A percentile compares a stretch with the other conserved stretches of the same genome.
phyloP scores from a whole-genome alignment of 2,113 vertebrate species.

The Poicephalus gulielmi region DNA sequence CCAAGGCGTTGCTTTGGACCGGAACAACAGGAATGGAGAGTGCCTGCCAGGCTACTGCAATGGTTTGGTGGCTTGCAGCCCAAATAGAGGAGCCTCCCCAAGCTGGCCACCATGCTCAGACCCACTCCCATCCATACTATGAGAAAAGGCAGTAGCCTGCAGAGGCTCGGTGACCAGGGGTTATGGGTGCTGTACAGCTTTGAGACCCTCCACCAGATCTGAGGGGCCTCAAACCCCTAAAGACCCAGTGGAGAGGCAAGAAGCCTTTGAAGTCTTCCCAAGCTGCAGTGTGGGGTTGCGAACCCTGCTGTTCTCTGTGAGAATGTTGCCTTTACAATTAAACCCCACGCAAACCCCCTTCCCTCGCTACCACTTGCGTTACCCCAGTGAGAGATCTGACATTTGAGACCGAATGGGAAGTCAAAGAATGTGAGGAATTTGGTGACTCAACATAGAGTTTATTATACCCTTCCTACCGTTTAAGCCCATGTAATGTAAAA shows the following conservation, averaged over 20 bases:
- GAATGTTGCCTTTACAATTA: constrained; percentile 59
- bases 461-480: constrained; percentile 53
- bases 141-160: background rate
- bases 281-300: background rate
- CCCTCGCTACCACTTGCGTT: constrained; percentile 51
- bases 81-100: background rate
- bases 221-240: background rate
- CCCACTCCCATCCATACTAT: background rate
- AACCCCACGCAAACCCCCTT: constrained; percentile 43
- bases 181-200: background rate
- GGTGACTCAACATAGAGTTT: constrained; percentile 81
- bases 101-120: background rate
- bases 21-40: background rate
- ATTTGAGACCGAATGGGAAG: constrained; percentile 78
- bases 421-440: constrained; percentile 86
- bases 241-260: background rate
- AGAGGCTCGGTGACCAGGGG: background rate
- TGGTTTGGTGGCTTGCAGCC: background rate
- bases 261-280: constrained; percentile 8
- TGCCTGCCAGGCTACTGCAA: background rate
- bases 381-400: constrained; percentile 71
- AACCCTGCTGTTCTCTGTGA: constrained; percentile 18
- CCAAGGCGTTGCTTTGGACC: background rate
- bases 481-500: constrained; percentile 49
- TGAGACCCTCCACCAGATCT: background rate